A percentile compares a stretch with the other conserved stretches of the same genome.
Evolutionary conservation across 1,140 invertebrate species (phyloP).

Genomic region (Trichomalopsis sarcophagae): DNA sequence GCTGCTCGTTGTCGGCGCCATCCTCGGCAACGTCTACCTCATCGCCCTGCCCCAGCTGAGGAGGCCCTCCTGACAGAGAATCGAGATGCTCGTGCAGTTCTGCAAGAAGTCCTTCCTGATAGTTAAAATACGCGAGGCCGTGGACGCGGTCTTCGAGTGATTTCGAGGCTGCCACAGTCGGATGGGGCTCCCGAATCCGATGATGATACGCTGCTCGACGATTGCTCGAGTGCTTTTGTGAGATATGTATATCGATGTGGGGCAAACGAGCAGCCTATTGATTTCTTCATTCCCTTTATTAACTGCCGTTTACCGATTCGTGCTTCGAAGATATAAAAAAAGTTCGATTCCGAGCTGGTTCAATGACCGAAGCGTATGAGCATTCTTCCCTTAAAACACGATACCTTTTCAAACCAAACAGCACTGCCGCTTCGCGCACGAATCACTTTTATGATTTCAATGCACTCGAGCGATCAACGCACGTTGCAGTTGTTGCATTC

Average conservation of each 20-base stretch:
- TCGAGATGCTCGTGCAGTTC: constrained; percentile 69
- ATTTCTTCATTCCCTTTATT: background rate
- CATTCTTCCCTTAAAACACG: background rate
- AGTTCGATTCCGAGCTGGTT: background rate
- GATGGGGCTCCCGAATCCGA: background rate
- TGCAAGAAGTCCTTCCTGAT: constrained; percentile 71
- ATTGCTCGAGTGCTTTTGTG: background rate
- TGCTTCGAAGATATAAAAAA: background rate
- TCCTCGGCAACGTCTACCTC: constrained; percentile 71
- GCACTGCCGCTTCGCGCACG: background rate
- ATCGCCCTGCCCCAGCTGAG: constrained; percentile 69
- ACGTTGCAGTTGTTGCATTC: background rate
- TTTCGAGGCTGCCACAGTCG: background rate
- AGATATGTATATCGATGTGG: background rate
- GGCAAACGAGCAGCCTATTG: background rate
- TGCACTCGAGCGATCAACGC: background rate
- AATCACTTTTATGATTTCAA: too few relatives aligned
- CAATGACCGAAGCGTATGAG: background rate
- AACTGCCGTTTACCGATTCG: background rate
- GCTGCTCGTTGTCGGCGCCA: constrained; percentile 68
- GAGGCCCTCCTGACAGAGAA: constrained; percentile 71
- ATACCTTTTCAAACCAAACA: background rate
- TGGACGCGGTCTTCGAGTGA: constrained; percentile 70
- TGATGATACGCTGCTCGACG: background rate
- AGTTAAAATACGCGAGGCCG: constrained; percentile 69